Evolutionary conservation across 2,797 vertebrate genomes (phyloP).

Genomic region (Decapterus maruadsi): DNA sequence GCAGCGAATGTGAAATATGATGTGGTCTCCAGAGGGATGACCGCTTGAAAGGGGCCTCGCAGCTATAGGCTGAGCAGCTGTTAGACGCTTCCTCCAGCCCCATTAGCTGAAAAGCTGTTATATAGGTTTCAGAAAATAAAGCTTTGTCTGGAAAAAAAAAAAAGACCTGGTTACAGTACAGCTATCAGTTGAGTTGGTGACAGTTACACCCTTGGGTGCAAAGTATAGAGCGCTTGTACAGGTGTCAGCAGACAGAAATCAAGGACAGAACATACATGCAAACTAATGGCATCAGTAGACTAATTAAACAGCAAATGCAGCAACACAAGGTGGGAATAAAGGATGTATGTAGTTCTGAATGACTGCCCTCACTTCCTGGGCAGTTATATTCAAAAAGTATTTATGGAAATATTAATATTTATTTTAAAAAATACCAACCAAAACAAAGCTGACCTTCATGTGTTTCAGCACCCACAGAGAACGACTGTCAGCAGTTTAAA

Average conservation of each 20-base stretch:
- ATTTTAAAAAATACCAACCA: not conserved
- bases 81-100: conserved; percentile 27
- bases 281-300: not conserved
- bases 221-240: not conserved
- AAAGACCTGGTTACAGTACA: not conserved
- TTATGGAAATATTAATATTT: not conserved
- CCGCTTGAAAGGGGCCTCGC: conserved; percentile 44
- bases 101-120: conserved; percentile 24
- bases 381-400: not conserved
- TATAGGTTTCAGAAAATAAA: conserved; percentile 26
- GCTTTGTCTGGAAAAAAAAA: conserved; percentile 1
- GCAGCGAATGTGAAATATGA: conserved; percentile 69
- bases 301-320: not conserved
- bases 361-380: not conserved
- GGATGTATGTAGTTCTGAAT: not conserved
- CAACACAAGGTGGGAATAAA: not conserved
- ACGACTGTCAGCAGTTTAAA: not conserved
- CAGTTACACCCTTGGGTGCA: conserved; percentile 11
- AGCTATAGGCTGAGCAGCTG: conserved; percentile 48
- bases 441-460: not conserved
- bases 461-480: not conserved
- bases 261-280: not conserved
- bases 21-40: conserved; percentile 52
- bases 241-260: too few relatives aligned
- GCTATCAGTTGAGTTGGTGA: conserved; percentile 8